Evolutionary conservation across 2,113 vertebrate species (phyloP), one percentile per base, ranked within the genome.

Genomic region (Psophia crepitans): DNA sequence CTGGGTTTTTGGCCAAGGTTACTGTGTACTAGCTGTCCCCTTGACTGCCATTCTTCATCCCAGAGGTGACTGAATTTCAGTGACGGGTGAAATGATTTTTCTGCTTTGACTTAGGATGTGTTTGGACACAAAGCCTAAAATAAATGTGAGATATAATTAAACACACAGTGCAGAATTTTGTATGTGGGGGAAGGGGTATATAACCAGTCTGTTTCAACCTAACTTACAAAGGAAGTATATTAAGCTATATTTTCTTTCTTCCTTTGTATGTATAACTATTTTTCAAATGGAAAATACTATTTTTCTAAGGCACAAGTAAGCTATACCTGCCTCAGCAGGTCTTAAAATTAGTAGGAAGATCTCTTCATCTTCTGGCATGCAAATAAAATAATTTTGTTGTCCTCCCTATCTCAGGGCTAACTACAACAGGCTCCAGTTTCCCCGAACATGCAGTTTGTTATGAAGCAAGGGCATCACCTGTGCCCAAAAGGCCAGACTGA

Each of bases 1-100:
- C 56, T 95, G 94, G 87, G 61, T 85, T 96, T 97, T 94, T 97
- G 94, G 93, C 91, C 94, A 95, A 96, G 87, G 87, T 95, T 95
- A 91, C 80, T 74, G 30, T 60, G 81, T 89, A 46, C 91, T 89
- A 49, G 73, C 94, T 87, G 94, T 95, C 91, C 94, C 54, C 70
- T 95, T 74, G 87, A 82, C 84, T 97, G 89, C 78, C 70, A 77
- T 96, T 95, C 70, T 85, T 97, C 70, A 89, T 89, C 63, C 26
- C 78, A 89, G 78, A 95, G 33, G 84, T 95, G 96, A 83, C 91
- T 79, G 89, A 89, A 94, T 97, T 97, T 91, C 84, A 95, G 77
- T 79, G 89, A 94, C 85, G 69, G 74, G 94, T 92, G 90, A 93
- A 87, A 64, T 65, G 35, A 82, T 89, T 86, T 94, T 93, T 95